Base-by-base conservation (phyloP, 2,797 vertebrate genomes). In the Trachurus trachurus region DNA sequence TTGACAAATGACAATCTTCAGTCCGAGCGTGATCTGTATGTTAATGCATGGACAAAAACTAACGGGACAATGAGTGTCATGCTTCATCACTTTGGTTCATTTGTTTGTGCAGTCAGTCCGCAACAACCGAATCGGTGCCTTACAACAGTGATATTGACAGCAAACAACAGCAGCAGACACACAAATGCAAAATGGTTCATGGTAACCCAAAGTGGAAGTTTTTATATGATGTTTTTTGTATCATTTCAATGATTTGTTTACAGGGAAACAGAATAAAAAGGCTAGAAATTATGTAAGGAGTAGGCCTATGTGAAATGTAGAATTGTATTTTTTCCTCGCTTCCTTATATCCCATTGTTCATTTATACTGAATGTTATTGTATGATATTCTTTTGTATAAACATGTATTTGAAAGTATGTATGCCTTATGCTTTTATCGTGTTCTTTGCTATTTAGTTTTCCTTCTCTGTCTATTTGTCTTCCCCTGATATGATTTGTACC, bases 301-400 rank as follows among this genome's bases (percentile, higher is more conserved):
- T 84, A 37, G 34, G 34, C 34, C 34, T 37, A 74, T 95, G 91
- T 95, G 91, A 93, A 93, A 93, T 91, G 83, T 90, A 82, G 74
- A 91, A 80, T 73, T 85, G 75, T 87, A 84, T 91, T 92, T 90
- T 77, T 81, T 76, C 66, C 66, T 76, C 78, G 59, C 75, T 84
- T 85, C 75, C 76, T 85, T 89, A 81, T 82, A 87, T 92, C 71
- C 79, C 75, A 80, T 85, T 71, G 85, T 88, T 91, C 90, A 90
- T 92, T 90, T 93, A 94, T 93, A 90, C 86, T 88, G 81, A 93
- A 92, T 92, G 87, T 91, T 88, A 87, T 71, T 93, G 93, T 94
- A 92, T 89, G 79, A 85, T 92, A 89, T 92, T 88, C 67, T 89
- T 94, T 94, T 94, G 90, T 94, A 94, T 88, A 94, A 94, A 94